Conservation (phyloP, 2,797 vertebrate genomes). For the Halcyon smyrnensis region DNA sequence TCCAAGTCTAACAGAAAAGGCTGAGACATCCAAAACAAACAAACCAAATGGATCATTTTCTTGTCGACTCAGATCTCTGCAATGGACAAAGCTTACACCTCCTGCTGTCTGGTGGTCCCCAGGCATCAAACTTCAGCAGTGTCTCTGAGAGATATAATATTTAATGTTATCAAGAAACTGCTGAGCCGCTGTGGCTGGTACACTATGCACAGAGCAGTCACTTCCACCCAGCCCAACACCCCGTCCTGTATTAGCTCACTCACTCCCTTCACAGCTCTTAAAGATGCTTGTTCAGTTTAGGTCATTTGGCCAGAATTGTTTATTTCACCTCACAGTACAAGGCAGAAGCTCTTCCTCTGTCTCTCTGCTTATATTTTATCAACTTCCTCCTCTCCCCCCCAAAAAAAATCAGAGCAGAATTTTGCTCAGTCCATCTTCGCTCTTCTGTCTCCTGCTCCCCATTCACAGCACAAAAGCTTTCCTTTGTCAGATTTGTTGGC, state of each 20-base stretch:
- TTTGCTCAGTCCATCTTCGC: constrained; percentile 41
- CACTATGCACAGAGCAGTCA: not conserved
- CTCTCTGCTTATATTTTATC: not conserved
- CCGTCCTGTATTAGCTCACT: not conserved
- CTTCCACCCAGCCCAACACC: not conserved
- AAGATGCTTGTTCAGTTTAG: not conserved
- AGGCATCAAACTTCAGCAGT: not conserved
- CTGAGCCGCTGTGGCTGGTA: constrained; percentile 23
- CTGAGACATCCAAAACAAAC: not conserved
- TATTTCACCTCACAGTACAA: not conserved
- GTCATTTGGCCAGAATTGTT: not conserved
- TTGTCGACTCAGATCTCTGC: not conserved
- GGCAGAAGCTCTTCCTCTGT: not conserved
- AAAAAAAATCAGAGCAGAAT: not conserved
- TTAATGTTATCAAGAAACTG: constrained; percentile 10
- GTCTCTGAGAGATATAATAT: not conserved
- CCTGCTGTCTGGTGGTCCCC: not conserved
- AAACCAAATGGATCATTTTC: not conserved
- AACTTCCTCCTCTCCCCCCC: not conserved
- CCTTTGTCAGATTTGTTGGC: constrained; percentile 76
- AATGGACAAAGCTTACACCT: not conserved
- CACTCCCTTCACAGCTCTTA: not conserved
- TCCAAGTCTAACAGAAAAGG: not conserved
- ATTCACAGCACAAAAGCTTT: constrained; percentile 33
- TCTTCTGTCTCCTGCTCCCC: not conserved